Base-by-base conservation (phyloP, 1,140 invertebrate species). In the Rhopalosiphum maidis region DNA sequence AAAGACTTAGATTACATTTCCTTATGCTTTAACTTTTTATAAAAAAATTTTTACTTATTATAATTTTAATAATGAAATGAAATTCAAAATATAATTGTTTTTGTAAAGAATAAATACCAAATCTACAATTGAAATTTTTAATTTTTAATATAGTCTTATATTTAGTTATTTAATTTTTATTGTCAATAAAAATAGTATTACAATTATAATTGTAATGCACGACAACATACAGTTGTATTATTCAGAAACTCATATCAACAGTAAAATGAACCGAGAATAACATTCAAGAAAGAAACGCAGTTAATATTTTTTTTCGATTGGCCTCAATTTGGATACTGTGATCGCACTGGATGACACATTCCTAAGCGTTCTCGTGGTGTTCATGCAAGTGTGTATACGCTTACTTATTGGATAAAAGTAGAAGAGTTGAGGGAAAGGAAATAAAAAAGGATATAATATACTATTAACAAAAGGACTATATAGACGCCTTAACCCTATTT, bases 251-350 rank as follows among this genome's bases (percentile, higher is more conserved):
- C 25, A 60, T n/a, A 90, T 21, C 15, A 87, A 90, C 37, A 37
- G 25, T 37, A 43, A 68, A 68, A 68, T 43, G 11, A 35, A 55
- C 1, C 35, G 15, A 68, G 89, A 51, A 55, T n/a, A 91, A 77
- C 25, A 43, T 68, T 43, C 9, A 91, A 83, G 41, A 86, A 93
- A 93, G 91, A 93, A 93, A 93, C 46, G 91, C 48, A 51, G 41
- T 30, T 68, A 35, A 43, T 83, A 54, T 93, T 86, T 86, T 41
- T 93, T 91, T 93, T 68, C 91, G 48, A 54, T 93, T 93, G 91
- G 82, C 91, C 91, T 93, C 91, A 54, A 93, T 93, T 93, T 51
- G 82, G 35, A 93, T 54, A 85, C 82, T 35, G n/a, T 48, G 77
- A 41, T 41, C n/a, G 91, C 22, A 60, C 48, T 23, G 37, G 48